Percentiles rank a stretch among this genome's conserved stretches.
phyloP scores from a whole-genome alignment of 2,113 vertebrate species.

The Trichechus manatus region DNA sequence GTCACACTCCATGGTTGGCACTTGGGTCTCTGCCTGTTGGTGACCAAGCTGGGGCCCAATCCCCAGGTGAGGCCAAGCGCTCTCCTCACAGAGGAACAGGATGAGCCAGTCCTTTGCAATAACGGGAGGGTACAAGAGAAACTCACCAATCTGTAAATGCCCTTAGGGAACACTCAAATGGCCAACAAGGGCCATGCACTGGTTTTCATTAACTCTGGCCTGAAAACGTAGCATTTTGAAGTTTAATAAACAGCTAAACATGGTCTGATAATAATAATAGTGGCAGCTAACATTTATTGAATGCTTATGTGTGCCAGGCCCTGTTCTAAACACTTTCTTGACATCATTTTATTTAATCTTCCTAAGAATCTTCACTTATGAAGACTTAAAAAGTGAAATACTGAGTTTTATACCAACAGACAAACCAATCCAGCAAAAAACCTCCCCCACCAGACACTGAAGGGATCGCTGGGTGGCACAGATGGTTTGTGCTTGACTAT shows the following conservation, averaged over 20 bases:
- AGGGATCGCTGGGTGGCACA: too few relatives aligned
- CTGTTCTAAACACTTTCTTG: not conserved
- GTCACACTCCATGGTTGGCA: not conserved
- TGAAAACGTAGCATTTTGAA: not conserved
- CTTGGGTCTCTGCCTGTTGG: not conserved
- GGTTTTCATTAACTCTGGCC: not conserved
- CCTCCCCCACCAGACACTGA: not conserved
- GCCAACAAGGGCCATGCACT: too few relatives aligned
- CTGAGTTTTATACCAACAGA: not conserved
- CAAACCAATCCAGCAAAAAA: too few relatives aligned
- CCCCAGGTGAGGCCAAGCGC: too few relatives aligned
- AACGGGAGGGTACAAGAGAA: too few relatives aligned
- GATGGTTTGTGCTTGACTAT: too few relatives aligned
- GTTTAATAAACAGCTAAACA: not conserved
- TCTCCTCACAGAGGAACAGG: too few relatives aligned
- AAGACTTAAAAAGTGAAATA: not conserved
- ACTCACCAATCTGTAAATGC: not conserved
- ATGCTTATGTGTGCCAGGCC: too few relatives aligned
- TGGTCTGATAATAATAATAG: not conserved
- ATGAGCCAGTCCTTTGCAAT: not conserved
- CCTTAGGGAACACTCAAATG: not conserved
- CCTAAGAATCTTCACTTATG: not conserved
- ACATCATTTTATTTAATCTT: not conserved
- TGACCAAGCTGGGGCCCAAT: not conserved
- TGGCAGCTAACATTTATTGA: not conserved